Base-by-base conservation (phyloP, 2,797 vertebrate species). In the Valencia hispanica region DNA sequence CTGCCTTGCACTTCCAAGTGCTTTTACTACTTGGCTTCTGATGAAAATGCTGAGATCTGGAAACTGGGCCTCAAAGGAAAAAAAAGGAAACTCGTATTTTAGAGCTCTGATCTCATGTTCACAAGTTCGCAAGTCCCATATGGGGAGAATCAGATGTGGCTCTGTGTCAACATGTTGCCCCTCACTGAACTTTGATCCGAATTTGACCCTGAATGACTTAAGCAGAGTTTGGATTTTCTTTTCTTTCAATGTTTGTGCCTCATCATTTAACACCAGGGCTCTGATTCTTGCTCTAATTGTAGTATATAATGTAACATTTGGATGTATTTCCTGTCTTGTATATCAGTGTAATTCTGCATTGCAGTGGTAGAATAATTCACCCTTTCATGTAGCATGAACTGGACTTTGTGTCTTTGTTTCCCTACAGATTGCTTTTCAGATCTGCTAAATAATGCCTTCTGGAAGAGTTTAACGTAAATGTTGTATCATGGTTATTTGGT, bases 1-100 rank as follows among this genome's bases (percentile, higher is more conserved):
- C 77, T 77, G 72, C 87, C 78, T 87, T 39, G 25, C 77, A 79
- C 80, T 81, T 85, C 61, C 80, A 74, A 85, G 73, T 83, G 75
- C 89, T 86, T 74, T 94, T 91, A 90, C 73, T 86, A 81, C 83
- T 86, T 93, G 91, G 87, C 88, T 73, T 59, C 68, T 11, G 79
- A 91, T 90, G 59, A 92, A 91, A 91, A 88, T 79, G 32, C 6
- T 39, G 36, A 72, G 85, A 80, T 89, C 74, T 87, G 87, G 78
- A 90, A 93, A 90, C 50, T 65, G 79, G 73, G 83, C 72, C 50
- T 78, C 48, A 43, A 82, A n/a, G n/a, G n/a, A n/a, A n/a, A n/a
- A 79, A 39, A 82, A 79, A 72, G 79, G 74, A 77, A 91, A 84
- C 34, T 81, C n/a, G 1, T 41, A 57, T 75, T 78, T 83, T 77